A percentile compares a stretch with the other conserved stretches of the same genome.
Evolutionary conservation across 2,797 vertebrate genomes (phyloP).

Genomic region (Emys orbicularis): DNA sequence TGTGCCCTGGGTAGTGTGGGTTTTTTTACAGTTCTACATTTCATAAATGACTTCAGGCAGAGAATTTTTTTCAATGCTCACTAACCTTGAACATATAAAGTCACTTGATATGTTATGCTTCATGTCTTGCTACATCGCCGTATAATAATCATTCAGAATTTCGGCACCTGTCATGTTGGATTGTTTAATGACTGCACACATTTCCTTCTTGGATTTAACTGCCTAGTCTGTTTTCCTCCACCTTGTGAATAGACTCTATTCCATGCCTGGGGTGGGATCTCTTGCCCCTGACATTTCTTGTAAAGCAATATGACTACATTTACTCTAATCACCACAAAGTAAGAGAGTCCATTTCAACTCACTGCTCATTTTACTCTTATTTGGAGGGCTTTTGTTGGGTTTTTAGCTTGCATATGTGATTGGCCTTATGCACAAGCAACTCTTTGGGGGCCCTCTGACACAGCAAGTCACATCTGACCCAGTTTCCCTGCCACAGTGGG

Average conservation of each 20-base stretch:
- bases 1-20: neutral
- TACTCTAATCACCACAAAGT: neutral
- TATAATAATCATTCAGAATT: slow-evolving; percentile 36
- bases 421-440: neutral
- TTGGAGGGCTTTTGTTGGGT: slow-evolving; percentile 7
- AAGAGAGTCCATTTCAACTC: neutral
- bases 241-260: neutral
- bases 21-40: neutral
- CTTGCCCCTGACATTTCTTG: fast-evolving
- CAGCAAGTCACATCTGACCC: slow-evolving; percentile 35
- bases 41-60: neutral
- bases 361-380: neutral
- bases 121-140: neutral
- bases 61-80: neutral
- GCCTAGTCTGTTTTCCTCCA: neutral
- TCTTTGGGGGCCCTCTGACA: slow-evolving; percentile 39
- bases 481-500: neutral
- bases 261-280: neutral
- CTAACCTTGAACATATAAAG: slow-evolving; percentile 23
- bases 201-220: slow-evolving; percentile 30
- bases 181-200: slow-evolving; percentile 52
- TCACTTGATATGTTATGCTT: slow-evolving; percentile 16
- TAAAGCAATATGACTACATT: neutral
- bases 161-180: slow-evolving; percentile 20
- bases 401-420: neutral